Conservation (phyloP, 2,797 vertebrate genomes). For the Zonotrichia albicollis region DNA sequence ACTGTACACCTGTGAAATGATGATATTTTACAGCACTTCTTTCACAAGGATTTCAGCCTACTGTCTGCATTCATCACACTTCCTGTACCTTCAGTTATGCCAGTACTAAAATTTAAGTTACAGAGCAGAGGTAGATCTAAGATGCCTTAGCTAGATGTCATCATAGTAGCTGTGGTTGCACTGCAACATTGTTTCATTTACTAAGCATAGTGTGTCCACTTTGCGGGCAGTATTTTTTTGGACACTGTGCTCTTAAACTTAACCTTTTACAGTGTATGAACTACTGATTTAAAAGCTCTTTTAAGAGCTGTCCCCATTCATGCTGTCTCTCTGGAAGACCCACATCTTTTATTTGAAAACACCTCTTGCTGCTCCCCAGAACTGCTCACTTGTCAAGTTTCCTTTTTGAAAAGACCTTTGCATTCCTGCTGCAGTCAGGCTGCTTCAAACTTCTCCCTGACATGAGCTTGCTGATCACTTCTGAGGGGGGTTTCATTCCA, state of each 20-base stretch:
- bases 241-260: background rate
- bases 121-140: background rate
- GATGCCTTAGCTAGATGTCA: background rate
- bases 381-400: background rate
- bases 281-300: background rate
- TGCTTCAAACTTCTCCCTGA: background rate
- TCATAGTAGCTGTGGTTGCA: background rate
- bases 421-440: background rate
- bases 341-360: background rate
- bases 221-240: background rate
- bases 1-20: background rate
- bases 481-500: conserved; percentile 9
- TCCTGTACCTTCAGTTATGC: background rate
- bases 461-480: background rate
- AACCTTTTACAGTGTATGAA: background rate
- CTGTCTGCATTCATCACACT: background rate
- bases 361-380: background rate
- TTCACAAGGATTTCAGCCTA: background rate
- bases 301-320: background rate
- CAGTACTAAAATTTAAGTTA: background rate
- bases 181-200: background rate
- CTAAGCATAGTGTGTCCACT: background rate
- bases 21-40: background rate
- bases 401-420: background rate
- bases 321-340: background rate